Conservation (phyloP, 2,888 invertebrate species). For the Drosophila barbarae region DNA sequence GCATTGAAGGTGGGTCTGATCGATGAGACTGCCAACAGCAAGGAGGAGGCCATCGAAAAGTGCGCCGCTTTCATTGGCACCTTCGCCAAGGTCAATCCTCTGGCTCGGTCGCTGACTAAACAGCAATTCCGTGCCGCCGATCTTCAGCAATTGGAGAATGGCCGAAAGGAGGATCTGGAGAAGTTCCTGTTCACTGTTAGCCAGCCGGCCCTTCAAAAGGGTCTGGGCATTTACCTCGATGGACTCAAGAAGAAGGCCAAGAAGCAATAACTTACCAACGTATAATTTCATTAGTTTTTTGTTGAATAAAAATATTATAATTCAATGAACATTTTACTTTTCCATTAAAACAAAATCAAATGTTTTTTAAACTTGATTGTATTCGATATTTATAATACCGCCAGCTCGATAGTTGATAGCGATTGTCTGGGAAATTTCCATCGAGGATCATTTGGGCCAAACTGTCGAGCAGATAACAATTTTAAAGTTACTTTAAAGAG, state of each 20-base stretch:
- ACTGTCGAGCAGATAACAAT: not conserved
- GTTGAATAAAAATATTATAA: not conserved
- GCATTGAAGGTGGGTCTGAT: too few relatives aligned
- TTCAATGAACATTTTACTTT: too few relatives aligned
- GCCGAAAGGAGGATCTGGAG: slow-evolving; percentile 84
- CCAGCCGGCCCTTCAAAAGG: slow-evolving; percentile 85
- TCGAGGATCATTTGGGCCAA: slow-evolving; percentile 8
- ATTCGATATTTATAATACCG: slow-evolving; percentile 10
- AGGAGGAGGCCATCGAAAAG: too few relatives aligned
- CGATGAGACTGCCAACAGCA: too few relatives aligned
- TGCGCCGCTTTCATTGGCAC: too few relatives aligned
- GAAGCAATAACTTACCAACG: slow-evolving; percentile 38
- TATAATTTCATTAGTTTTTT: too few relatives aligned
- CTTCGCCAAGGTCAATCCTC: too few relatives aligned
- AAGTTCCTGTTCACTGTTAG: slow-evolving; percentile 83
- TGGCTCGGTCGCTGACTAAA: too few relatives aligned
- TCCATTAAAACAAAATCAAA: too few relatives aligned
- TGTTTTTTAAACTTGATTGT: not conserved
- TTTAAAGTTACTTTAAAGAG: not conserved
- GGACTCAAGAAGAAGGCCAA: slow-evolving; percentile 82
- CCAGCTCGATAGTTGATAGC: slow-evolving; percentile 9
- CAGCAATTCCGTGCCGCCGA: too few relatives aligned
- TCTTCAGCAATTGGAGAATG: slow-evolving; percentile 76
- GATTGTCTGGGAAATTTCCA: slow-evolving; percentile 3
- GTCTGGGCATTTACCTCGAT: slow-evolving; percentile 86